Percentiles rank a stretch among this genome's conserved stretches.
Evolutionary conservation across 1,140 invertebrate species (phyloP).

Genomic region (Ceratitis capitata): DNA sequence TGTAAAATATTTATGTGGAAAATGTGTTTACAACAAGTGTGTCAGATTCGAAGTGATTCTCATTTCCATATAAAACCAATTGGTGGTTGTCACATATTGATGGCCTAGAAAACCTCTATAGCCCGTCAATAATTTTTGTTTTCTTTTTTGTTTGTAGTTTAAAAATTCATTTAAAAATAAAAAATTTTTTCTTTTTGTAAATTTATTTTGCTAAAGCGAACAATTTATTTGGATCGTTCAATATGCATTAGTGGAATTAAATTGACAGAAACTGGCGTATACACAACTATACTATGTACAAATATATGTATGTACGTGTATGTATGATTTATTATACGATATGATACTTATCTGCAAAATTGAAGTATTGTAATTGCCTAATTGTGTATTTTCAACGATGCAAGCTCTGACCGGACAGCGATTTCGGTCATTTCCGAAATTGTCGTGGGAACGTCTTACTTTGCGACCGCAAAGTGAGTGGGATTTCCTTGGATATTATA

Average conservation of each 20-base stretch:
- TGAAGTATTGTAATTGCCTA: background rate
- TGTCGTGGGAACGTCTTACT: background rate
- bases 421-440: background rate
- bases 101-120: background rate
- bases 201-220: background rate
- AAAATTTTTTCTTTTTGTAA: background rate
- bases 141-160: background rate
- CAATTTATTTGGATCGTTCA: background rate
- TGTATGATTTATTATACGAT: too few species aligned
- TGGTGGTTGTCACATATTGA: background rate
- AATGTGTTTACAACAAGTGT: background rate
- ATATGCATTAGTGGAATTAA: background rate
- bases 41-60: background rate
- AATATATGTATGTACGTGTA: background rate
- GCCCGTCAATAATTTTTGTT: background rate
- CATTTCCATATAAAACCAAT: background rate
- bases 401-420: background rate
- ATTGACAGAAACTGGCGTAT: background rate
- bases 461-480: background rate
- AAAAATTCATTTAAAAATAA: background rate
- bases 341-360: background rate
- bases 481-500: too few species aligned
- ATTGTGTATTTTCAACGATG: background rate
- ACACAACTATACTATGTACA: background rate
- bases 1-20: background rate